A percentile compares a stretch with the other conserved stretches of the same genome.
These are phyloP conservation scores for Sphaerophoria taeniata DNA, from an alignment of 2,888 invertebrate genomes.

Conservation along the genomic window DNA sequence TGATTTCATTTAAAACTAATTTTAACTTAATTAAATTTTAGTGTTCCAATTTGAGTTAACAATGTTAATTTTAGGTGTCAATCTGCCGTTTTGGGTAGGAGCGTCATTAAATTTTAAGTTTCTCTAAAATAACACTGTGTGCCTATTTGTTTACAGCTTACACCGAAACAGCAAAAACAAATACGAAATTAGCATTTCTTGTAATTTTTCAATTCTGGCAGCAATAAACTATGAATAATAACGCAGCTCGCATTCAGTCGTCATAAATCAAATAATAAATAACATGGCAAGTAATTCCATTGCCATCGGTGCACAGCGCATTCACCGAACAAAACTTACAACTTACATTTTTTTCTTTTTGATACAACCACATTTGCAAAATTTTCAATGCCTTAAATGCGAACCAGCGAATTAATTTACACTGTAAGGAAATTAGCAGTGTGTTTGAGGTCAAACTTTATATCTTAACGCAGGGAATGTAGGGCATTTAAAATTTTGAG, in stretches of 20 bases:
- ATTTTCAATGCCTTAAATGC: conserved; percentile 46
- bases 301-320: conserved; percentile 51
- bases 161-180: conserved; percentile 34
- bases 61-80: too few species aligned
- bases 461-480: too few species aligned
- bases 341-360: not conserved
- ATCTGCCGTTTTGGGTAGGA: too few species aligned
- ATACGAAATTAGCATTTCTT: conserved; percentile 54
- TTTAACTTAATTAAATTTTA: too few species aligned
- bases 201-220: conserved; percentile 34
- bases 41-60: too few species aligned
- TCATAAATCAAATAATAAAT: conserved; percentile 59
- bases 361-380: conserved; percentile 48
- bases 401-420: conserved; percentile 1
- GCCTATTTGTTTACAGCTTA: not conserved
- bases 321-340: conserved; percentile 46
- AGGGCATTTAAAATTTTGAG: too few species aligned
- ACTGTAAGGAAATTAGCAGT: not conserved
- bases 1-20: too few species aligned
- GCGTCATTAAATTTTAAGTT: too few species aligned
- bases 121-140: not conserved
- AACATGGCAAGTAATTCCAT: conserved; percentile 62
- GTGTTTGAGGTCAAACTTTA: too few species aligned
- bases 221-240: conserved; percentile 66
- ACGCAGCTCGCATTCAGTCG: conserved; percentile 55